A percentile compares a stretch with the other conserved stretches of the same genome.
Evolutionary conservation across 2,888 invertebrate genomes (phyloP).

Genomic region (Thera britannica): DNA sequence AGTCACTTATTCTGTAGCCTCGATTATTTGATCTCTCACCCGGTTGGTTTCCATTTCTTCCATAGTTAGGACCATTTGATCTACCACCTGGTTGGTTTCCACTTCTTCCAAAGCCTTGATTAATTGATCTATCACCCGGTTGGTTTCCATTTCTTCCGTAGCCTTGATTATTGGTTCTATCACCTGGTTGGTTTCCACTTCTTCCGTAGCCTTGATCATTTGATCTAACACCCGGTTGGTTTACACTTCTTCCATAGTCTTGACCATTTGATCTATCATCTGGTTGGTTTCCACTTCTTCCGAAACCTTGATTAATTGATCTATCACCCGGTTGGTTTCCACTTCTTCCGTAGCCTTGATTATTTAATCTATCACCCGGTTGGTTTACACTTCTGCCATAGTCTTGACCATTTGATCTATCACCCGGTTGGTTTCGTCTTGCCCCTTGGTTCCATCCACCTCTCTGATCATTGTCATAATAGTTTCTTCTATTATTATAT

Average conservation of each 20-base stretch:
- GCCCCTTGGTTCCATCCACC: slow-evolving; percentile 5
- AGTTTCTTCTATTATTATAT: slow-evolving; percentile 17
- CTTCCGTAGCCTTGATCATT: slow-evolving; percentile 9
- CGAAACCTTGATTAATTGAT: slow-evolving; percentile 4
- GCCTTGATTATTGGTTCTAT: slow-evolving; percentile 4
- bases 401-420: slow-evolving; percentile 6
- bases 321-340: no score
- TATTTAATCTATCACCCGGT: no score
- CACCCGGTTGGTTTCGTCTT: neutral
- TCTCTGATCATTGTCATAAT: slow-evolving; percentile 21
- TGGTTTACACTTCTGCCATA: neutral
- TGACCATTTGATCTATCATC: neutral
- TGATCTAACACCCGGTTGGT: neutral
- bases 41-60: slow-evolving; percentile 3
- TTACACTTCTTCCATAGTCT: neutral
- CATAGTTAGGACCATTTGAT: slow-evolving; percentile 3
- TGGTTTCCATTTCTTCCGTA: neutral
- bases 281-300: neutral
- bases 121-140: neutral
- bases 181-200: neutral
- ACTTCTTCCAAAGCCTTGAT: slow-evolving; percentile 10
- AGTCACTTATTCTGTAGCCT: slow-evolving; percentile 9
- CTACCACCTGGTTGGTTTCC: neutral
- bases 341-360: no score
- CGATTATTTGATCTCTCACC: slow-evolving; percentile 6